A percentile compares a stretch with the other conserved stretches of the same genome.
Conservation (phyloP, 2,888 invertebrate genomes). For the Allolobophora icterica region DNA sequence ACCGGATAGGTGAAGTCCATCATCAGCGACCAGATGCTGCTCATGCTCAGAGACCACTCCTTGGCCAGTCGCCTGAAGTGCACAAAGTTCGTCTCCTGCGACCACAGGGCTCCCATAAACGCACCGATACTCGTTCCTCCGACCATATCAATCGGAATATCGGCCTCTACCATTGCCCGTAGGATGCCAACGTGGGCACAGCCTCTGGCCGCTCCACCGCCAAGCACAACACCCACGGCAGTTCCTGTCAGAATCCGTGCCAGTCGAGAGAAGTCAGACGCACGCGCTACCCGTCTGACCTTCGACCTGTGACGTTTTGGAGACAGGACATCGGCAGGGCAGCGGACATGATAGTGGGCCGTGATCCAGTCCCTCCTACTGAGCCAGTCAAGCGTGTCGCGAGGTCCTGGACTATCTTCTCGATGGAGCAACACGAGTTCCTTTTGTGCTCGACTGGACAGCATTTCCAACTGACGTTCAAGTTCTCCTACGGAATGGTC, state of each 20-base stretch:
- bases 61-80: conserved; percentile 22
- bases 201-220: conserved; percentile 40
- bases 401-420: conserved; percentile 25
- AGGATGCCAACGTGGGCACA: conserved; percentile 39
- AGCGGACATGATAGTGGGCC: conserved; percentile 37
- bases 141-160: conserved; percentile 36
- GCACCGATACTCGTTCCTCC: conserved; percentile 40
- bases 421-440: conserved; percentile 37
- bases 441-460: conserved; percentile 37
- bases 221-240: conserved; percentile 37
- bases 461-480: conserved; percentile 28
- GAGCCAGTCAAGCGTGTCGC: conserved; percentile 36
- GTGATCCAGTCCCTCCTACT: conserved; percentile 35
- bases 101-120: conserved; percentile 36
- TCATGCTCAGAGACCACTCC: conserved; percentile 28
- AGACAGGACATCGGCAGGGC: conserved; percentile 13
- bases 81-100: conserved; percentile 29
- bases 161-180: conserved; percentile 35
- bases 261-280: conserved; percentile 32
- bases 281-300: not conserved
- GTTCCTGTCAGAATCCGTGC: conserved; percentile 37
- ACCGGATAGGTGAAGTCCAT: conserved; percentile 37
- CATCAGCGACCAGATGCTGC: conserved; percentile 32
- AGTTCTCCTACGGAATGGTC: conserved; percentile 23
- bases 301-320: not conserved